phyloP scores from a whole-genome alignment of 2,797 vertebrate species.

The Phoeniculus purpureus region DNA sequence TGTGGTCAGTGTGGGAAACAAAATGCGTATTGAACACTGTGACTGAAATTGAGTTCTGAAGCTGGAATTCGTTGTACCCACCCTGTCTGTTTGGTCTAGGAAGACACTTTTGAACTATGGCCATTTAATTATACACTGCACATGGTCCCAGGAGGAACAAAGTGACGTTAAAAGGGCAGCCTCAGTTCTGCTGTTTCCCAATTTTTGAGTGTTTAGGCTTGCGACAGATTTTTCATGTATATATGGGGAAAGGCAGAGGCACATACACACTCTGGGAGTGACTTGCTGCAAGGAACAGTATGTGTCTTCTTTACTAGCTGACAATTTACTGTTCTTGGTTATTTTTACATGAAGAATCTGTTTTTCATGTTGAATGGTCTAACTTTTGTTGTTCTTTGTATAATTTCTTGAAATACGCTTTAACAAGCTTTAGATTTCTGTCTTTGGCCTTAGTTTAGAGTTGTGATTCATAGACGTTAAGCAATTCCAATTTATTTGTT shows the following conservation, averaged over 20 bases:
- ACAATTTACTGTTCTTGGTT: not conserved
- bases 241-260: not conserved
- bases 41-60: not conserved
- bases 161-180: not conserved
- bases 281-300: not conserved
- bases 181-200: not conserved
- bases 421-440: not conserved
- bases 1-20: not conserved
- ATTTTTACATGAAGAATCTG: not conserved
- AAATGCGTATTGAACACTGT: not conserved
- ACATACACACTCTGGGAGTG: rapidly evolving
- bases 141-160: not conserved
- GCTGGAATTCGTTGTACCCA: not conserved
- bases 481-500: not conserved
- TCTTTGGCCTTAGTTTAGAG: not conserved
- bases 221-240: not conserved
- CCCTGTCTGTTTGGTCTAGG: not conserved
- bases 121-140: not conserved
- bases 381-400: not conserved
- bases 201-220: not conserved
- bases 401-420: not conserved
- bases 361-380: not conserved
- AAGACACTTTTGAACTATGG: not conserved
- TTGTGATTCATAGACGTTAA: not conserved
- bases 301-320: not conserved